phyloP scores from a whole-genome alignment of 1,140 invertebrate genomes.

The Cepaea nemoralis region DNA sequence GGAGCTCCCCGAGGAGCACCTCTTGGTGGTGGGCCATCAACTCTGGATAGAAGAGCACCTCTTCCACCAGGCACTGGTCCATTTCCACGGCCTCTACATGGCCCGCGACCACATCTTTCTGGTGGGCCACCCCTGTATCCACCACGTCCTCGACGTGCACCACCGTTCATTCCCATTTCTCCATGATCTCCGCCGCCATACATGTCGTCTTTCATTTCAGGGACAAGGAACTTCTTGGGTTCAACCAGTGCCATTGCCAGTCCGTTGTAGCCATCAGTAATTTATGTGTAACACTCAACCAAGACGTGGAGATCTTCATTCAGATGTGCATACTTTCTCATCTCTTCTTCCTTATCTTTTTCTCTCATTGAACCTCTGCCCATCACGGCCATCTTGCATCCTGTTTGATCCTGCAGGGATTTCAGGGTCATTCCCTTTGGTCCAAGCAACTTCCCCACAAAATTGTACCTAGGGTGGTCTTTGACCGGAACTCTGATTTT shows the following conservation, averaged over 20 bases:
- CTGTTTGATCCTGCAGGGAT: constrained; percentile 91
- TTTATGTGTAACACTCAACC: constrained; percentile 88
- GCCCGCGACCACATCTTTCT: constrained; percentile 30
- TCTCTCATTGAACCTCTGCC: constrained; percentile 95
- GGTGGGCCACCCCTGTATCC: constrained; percentile 33
- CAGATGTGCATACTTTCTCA: constrained; percentile 91
- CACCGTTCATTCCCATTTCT: constrained; percentile 33
- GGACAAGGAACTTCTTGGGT: constrained; percentile 75
- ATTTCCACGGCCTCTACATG: constrained; percentile 25
- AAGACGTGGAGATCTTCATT: constrained; percentile 94
- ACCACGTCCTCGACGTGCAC: constrained; percentile 29
- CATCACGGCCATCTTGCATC: constrained; percentile 95
- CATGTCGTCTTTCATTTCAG: constrained; percentile 56
- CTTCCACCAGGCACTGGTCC: constrained; percentile 26
- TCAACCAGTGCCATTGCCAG: constrained; percentile 90
- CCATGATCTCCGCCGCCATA: constrained; percentile 35
- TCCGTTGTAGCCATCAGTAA: constrained; percentile 90
- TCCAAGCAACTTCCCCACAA: constrained; percentile 92
- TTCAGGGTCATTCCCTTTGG: constrained; percentile 94
- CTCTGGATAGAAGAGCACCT: constrained; percentile 20
- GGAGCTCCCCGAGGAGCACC: constrained; percentile 28
- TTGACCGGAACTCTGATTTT: constrained; percentile 58
- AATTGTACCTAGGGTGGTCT: constrained; percentile 81
- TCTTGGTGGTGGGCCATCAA: constrained; percentile 28
- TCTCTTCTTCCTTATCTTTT: constrained; percentile 91